Evolutionary conservation across 2,888 invertebrate species (phyloP), one percentile per base, ranked within the genome.

Genomic region (Mythimna loreyi): DNA sequence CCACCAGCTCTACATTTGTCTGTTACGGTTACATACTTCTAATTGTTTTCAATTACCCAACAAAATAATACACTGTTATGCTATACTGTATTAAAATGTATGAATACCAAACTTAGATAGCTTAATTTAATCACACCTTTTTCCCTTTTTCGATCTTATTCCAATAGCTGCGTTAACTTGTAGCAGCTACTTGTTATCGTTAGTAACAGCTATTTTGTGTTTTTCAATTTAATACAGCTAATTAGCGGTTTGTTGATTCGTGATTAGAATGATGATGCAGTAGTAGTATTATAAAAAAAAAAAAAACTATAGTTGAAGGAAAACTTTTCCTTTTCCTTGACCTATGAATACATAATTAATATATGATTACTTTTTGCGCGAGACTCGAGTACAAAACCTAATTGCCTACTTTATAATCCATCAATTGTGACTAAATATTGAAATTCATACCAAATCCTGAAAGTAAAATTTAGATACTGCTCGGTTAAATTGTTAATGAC

Each of bases 1-100:
- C 36, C 50, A 63, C 66, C 63, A 72, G 75, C 72, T 80, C 77
- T 58, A 80, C 63, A 72, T 69, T 58, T 28, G 52, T 61, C 30
- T 64, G 59, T 68, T 77, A 72, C 57, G 53, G 76, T 61, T 58
- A 50, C 70, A 67, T 75, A 47, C 30, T 23, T 45, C 21, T 45
- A 64, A 75, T 79, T 75, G 75, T 79, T 67, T 52, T 62, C 61
- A 52, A 52, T 74, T 66, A 63, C 40, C 3, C 50, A 56, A 74
- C 52, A 50, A 73, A 49, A 60, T 55, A 13, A 7, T 43, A 49
- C n/a, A 21, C 21, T 55, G 64, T 57, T 52, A 52, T 52, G 28
- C 28, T 57, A n/a, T n/a, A n/a, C n/a, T 30, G 19, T 43, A 43
- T 47, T 47, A 23, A 47, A 74, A 36, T 50, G 1, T 43, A 25